Conservation (phyloP, 2,797 vertebrate species). For the Sebastes trivittatus region DNA sequence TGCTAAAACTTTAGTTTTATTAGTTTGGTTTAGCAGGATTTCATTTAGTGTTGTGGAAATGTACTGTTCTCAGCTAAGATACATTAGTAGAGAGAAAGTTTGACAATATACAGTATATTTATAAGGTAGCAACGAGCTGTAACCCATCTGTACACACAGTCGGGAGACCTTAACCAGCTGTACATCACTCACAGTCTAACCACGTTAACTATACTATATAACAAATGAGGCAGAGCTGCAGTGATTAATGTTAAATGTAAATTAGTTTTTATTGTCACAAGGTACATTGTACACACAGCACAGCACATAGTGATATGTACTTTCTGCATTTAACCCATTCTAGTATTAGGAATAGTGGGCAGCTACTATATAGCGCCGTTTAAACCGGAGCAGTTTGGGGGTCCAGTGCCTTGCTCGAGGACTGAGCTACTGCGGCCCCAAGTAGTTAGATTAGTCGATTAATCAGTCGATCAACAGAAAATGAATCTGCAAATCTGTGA, state of each 20-base stretch:
- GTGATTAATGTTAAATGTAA: not conserved
- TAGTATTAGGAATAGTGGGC: no score
- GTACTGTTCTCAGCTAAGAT: not conserved
- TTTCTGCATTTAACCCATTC: no score
- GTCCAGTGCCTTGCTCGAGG: no score
- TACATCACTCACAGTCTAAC: not conserved
- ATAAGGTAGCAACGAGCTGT: not conserved
- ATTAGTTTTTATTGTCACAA: no score
- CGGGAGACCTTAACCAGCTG: not conserved
- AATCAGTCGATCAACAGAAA: not conserved
- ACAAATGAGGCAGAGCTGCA: not conserved
- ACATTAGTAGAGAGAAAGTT: not conserved
- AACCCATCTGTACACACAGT: not conserved
- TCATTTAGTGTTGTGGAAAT: not conserved
- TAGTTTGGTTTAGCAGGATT: not conserved
- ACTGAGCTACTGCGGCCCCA: no score
- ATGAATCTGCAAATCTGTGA: not conserved
- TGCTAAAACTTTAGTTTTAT: not conserved
- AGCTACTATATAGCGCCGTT: no score
- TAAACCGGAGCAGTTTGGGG: no score
- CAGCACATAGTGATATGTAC: no score
- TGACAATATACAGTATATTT: not conserved
- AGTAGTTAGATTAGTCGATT: no score
- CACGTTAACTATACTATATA: not conserved
- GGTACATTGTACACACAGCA: no score